Evolutionary conservation across 2,797 vertebrate species (phyloP), one percentile per base, ranked within the genome.

Genomic region (Etheostoma perlongum): DNA sequence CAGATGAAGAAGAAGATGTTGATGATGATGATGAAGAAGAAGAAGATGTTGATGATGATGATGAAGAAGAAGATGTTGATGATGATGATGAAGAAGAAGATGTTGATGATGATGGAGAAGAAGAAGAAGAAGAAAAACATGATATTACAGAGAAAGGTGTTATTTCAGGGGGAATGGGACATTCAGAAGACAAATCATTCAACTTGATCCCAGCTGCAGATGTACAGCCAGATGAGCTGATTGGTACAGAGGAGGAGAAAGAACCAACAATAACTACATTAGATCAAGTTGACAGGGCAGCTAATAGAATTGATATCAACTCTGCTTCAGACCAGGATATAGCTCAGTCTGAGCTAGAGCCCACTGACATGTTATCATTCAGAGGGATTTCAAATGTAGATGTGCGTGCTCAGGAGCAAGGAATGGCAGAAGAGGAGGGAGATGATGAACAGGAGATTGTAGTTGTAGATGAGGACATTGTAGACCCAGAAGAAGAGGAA

Each of bases 361-460:
- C 71, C 0, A 51, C 67, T 15, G 76, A 81, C 11, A 27, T 75
- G 21, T 64, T 64, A 47, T 83, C 79, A 33, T 61, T 85, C 27
- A 55, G 40, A 55, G 76, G 72, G 36, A 67, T 82, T 23, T 79
- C 83, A 59, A 72, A 88, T 69, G 66, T 87, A 65, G 87, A 94
- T 33, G 83, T 92, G 44, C 88, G 86, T 63, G 73, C 88, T 72
- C 83, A 92, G 68, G 91, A 93, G 81, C 81, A 90, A 13, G 64
- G 25, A 55, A 6, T 0, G 3, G 57, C 52, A 54, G 69, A 78
- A 51, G 64, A 83, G 40, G 67, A 77, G 2, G 46, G 4, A 57
- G 57, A 4, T 59, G 70, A 78, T 53, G 7, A 70, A 77, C 47
- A 47, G 64, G 76, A 57, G 16, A 33, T 5, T 42, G 27, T 2